These are phyloP conservation scores for Apotomis betuletana DNA, from an alignment of 2,888 invertebrate species.

Conservation along the genomic window DNA sequence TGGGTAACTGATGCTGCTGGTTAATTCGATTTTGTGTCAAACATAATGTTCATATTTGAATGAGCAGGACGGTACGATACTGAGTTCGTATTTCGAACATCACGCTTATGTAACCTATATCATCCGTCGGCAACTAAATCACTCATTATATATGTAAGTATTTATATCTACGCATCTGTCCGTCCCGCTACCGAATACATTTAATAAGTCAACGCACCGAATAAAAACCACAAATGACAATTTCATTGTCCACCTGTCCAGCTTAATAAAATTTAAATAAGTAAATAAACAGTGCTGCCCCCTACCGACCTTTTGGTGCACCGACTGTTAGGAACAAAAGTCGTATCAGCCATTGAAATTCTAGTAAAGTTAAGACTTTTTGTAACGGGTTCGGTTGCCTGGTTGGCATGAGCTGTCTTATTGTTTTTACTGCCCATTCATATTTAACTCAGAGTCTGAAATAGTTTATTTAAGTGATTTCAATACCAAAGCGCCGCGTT, in stretches of 20 bases:
- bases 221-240: constrained; percentile 32
- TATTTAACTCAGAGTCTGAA: constrained; percentile 41
- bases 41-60: too few relatives aligned
- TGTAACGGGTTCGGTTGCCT: not conserved
- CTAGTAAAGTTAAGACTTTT: not conserved
- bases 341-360: constrained; percentile 50
- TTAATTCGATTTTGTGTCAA: too few relatives aligned
- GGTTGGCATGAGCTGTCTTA: constrained; percentile 40
- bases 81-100: too few relatives aligned
- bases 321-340: constrained; percentile 33
- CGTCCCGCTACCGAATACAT: constrained; percentile 19
- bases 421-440: constrained; percentile 43
- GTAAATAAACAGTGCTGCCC: constrained; percentile 34
- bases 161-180: not conserved
- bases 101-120: too few relatives aligned
- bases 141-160: too few relatives aligned
- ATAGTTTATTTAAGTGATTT: constrained; percentile 44
- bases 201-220: constrained; percentile 28
- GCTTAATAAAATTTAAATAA: constrained; percentile 32
- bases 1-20: too few relatives aligned
- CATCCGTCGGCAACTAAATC: too few relatives aligned
- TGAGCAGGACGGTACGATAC: too few relatives aligned
- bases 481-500: constrained; percentile 43
- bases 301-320: constrained; percentile 42
- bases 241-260: constrained; percentile 33